phyloP scores from a whole-genome alignment of 2,888 invertebrate genomes.

The Lobophora halterata region DNA sequence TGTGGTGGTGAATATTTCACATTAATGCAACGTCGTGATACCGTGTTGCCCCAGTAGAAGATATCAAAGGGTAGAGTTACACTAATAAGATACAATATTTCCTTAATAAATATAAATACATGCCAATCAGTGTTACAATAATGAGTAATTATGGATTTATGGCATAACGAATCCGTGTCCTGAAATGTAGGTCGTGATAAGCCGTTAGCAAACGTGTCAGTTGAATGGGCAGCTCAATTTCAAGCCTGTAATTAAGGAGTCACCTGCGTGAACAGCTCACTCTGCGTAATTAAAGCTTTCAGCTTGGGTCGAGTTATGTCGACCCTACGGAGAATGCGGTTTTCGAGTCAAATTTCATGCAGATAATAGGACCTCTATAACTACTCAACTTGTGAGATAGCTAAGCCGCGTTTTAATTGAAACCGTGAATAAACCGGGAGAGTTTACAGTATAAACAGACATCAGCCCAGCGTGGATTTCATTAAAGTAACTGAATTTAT shows the following conservation, averaged over 20 bases:
- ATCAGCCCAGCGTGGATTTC: conserved; percentile 36
- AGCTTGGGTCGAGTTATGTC: conserved; percentile 73
- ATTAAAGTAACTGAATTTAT: conserved; percentile 34
- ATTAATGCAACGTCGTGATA: conserved; percentile 20
- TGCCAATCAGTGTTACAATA: conserved; percentile 13
- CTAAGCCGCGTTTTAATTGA: conserved; percentile 71
- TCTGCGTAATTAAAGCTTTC: conserved; percentile 76
- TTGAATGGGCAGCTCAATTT: conserved; percentile 75
- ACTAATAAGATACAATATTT: too few relatives aligned
- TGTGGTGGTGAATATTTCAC: conserved; percentile 25
- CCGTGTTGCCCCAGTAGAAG: conserved; percentile 1
- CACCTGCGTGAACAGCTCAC: conserved; percentile 79
- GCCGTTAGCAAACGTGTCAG: conserved; percentile 73
- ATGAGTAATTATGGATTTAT: conserved; percentile 25
- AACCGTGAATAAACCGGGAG: conserved; percentile 56
- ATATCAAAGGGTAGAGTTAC: neutral
- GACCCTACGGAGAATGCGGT: conserved; percentile 66
- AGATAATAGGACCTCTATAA: conserved; percentile 70
- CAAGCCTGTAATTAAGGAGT: conserved; percentile 76
- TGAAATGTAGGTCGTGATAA: conserved; percentile 62
- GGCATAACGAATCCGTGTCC: conserved; percentile 28
- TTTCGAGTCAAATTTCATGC: conserved; percentile 75
- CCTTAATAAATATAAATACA: too few relatives aligned
- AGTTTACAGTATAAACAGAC: conserved; percentile 48
- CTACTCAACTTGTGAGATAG: conserved; percentile 63